phyloP scores from a whole-genome alignment of 2,113 vertebrate genomes.

The Bujurquina vittata region DNA sequence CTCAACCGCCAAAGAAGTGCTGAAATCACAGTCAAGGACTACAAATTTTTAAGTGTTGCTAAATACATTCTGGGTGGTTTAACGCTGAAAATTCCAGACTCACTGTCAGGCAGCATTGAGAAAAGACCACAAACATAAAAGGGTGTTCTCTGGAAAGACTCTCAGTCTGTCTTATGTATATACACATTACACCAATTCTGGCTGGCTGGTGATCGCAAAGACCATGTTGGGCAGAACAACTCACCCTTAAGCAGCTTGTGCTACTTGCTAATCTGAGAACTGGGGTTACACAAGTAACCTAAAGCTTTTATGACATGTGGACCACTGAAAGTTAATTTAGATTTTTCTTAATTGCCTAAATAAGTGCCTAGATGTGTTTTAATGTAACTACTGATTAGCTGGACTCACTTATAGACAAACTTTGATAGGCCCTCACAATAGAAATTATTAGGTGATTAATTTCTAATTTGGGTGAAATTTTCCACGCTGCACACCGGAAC shows the following conservation, averaged over 20 bases:
- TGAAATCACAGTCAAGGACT: not conserved
- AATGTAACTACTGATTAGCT: too few relatives aligned
- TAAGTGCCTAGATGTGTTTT: too few relatives aligned
- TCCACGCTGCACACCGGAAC: not conserved
- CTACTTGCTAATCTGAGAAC: too few relatives aligned
- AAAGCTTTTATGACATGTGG: too few relatives aligned
- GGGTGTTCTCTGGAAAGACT: not conserved
- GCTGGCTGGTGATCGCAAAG: too few relatives aligned
- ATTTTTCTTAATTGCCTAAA: not conserved
- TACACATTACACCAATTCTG: too few relatives aligned
- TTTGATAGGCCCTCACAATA: not conserved
- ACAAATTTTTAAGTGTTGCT: not conserved
- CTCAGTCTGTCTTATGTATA: not conserved
- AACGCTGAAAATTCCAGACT: not conserved
- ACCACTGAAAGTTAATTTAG: too few relatives aligned
- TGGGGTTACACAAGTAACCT: too few relatives aligned
- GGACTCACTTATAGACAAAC: not conserved
- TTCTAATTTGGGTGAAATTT: not conserved
- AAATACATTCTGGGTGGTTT: not conserved
- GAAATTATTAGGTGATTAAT: not conserved
- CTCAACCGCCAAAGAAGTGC: not conserved
- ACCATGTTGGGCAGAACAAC: too few relatives aligned
- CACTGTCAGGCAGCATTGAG: not conserved
- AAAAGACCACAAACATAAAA: not conserved
- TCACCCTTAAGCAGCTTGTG: too few relatives aligned